A percentile compares a stretch with the other conserved stretches of the same genome.
Evolutionary conservation across 1,140 invertebrate species (phyloP).

Genomic region (Frieseomelitta varia): DNA sequence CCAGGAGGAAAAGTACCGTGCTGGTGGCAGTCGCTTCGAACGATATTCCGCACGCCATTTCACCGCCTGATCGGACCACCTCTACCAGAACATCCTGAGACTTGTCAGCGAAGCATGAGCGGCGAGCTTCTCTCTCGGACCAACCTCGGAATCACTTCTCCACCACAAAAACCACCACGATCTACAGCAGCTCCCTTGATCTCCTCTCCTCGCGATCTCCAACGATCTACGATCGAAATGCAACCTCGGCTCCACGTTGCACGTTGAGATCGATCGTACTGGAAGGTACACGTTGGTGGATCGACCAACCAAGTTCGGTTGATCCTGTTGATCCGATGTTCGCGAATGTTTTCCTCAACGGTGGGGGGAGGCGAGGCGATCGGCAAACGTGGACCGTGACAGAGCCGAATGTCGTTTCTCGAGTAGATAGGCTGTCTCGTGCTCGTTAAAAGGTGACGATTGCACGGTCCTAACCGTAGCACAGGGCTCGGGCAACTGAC

Average conservation of each 20-base stretch:
- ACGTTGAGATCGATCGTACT: slow-evolving; percentile 32
- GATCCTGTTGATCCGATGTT: not conserved
- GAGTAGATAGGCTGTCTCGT: slow-evolving; percentile 23
- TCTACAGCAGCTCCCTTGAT: not conserved
- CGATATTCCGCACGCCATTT: slow-evolving; percentile 78
- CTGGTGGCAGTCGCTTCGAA: slow-evolving; percentile 75
- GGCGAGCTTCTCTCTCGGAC: slow-evolving; percentile 10
- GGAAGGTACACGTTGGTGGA: too few species aligned
- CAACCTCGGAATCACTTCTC: slow-evolving; percentile 48
- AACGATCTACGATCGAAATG: not conserved
- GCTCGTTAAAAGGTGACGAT: slow-evolving; percentile 63
- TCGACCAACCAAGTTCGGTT: not conserved
- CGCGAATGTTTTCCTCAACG: not conserved
- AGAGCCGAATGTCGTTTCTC: not conserved
- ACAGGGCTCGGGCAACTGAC: slow-evolving; percentile 82
- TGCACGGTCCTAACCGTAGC: slow-evolving; percentile 81
- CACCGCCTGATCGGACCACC: slow-evolving; percentile 62
- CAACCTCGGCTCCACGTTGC: not conserved
- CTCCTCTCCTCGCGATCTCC: not conserved
- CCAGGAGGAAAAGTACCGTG: slow-evolving; percentile 78
- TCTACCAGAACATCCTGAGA: slow-evolving; percentile 76
- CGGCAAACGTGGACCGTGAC: slow-evolving; percentile 44
- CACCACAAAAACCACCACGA: slow-evolving; percentile 55
- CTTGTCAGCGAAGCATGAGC: slow-evolving; percentile 37
- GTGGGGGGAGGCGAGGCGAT: not conserved